phyloP scores from a whole-genome alignment of 2,113 vertebrate species.

The Coptodon bakossiorum region DNA sequence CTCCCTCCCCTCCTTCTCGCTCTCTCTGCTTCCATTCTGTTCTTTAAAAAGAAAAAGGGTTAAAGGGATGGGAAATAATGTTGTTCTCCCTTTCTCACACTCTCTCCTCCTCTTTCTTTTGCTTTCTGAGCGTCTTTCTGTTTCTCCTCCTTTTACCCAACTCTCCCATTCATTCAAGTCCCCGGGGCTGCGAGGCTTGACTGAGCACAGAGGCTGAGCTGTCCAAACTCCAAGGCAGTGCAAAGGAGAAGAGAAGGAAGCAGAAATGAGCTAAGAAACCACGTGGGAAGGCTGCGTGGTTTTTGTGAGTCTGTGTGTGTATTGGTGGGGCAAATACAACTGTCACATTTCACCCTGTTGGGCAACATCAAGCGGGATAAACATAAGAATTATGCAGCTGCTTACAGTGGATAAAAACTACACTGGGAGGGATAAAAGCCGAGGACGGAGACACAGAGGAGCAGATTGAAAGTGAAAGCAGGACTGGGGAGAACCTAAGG shows the following conservation, averaged over 20 bases:
- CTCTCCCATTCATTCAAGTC: conserved; percentile 29
- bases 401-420: neutral
- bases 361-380: conserved; percentile 54
- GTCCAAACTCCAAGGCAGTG: conserved; percentile 52
- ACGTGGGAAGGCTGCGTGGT: neutral
- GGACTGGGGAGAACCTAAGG: neutral
- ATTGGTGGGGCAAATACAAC: conserved; percentile 1
- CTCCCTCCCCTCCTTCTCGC: neutral
- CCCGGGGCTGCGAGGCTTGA: conserved; percentile 62
- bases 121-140: conserved; percentile 21
- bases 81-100: conserved; percentile 6
- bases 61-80: conserved; percentile 9
- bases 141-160: conserved; percentile 40
- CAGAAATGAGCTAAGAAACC: conserved; percentile 9
- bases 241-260: conserved; percentile 31
- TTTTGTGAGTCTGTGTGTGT: neutral
- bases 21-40: neutral
- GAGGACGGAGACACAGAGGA: neutral
- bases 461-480: conserved; percentile 16
- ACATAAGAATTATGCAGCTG: conserved; percentile 44
- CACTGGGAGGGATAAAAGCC: conserved; percentile 19
- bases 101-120: conserved; percentile 13
- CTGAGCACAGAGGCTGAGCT: conserved; percentile 66
- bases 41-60: conserved; percentile 3
- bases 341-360: conserved; percentile 54